These are phyloP conservation scores for Cheilosia soror DNA, from an alignment of 2,888 invertebrate species.

Conservation along the genomic window DNA sequence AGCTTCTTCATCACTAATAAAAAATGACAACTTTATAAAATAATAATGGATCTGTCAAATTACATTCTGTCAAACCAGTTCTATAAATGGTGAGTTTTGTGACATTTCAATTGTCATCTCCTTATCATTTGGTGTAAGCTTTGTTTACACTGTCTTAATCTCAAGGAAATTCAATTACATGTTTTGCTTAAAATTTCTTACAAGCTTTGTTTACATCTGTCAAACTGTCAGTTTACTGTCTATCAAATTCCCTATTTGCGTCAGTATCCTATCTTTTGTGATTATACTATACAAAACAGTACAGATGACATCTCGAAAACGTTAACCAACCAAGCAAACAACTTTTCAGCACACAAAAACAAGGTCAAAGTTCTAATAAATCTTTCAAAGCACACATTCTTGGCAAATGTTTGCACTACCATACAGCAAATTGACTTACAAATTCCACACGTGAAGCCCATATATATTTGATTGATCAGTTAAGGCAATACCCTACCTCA, in stretches of 20 bases:
- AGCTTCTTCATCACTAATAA: too few relatives aligned
- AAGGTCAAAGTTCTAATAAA: conserved; percentile 33
- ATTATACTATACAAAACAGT: not conserved
- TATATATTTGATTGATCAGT: conserved; percentile 41
- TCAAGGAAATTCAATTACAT: too few relatives aligned
- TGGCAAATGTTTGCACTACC: not conserved
- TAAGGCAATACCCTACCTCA: not conserved
- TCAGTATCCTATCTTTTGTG: not conserved
- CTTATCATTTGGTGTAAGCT: not conserved
- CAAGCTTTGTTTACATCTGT: not conserved
- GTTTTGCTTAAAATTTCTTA: not conserved
- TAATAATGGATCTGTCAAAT: too few relatives aligned
- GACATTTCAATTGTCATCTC: too few relatives aligned
- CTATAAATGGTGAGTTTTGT: too few relatives aligned
- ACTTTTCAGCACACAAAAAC: conserved; percentile 6
- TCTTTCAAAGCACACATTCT: not conserved
- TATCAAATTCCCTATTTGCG: not conserved
- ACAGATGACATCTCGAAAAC: not conserved
- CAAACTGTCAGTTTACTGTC: not conserved
- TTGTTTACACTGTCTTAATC: too few relatives aligned
- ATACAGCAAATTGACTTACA: not conserved
- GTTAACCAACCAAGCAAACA: not conserved
- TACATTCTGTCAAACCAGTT: too few relatives aligned
- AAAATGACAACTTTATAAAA: too few relatives aligned
- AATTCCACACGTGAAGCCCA: conserved; percentile 47